These are phyloP conservation scores for Amblyteles armatorius DNA, from an alignment of 2,888 invertebrate species.

Conservation along the genomic window DNA sequence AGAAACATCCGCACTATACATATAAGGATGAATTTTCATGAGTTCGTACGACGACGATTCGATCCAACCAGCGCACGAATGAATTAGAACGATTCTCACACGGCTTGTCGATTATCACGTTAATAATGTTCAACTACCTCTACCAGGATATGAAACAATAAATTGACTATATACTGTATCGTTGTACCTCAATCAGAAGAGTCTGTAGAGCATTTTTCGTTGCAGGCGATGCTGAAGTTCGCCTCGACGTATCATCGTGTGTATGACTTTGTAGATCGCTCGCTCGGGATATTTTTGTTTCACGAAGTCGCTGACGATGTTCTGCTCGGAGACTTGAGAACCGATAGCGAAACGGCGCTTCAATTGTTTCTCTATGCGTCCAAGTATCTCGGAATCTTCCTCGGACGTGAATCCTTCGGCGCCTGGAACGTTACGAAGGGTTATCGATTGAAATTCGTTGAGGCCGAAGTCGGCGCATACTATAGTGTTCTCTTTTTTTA, in stretches of 20 bases:
- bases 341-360: conserved; percentile 97
- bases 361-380: conserved; percentile 96
- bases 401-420: conserved; percentile 99
- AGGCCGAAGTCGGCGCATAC: conserved; percentile 12
- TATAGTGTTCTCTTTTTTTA: background rate
- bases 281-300: conserved; percentile 95
- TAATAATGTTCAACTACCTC: conserved; percentile 58
- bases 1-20: conserved; percentile 90
- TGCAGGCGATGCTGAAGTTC: conserved; percentile 98
- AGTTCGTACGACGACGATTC: background rate
- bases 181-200: conserved; percentile 88
- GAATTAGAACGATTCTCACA: conserved; percentile 54
- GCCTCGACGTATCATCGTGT: conserved; percentile 97
- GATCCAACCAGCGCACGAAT: conserved; percentile 39
- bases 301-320: conserved; percentile 95
- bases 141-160: conserved; percentile 26
- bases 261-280: conserved; percentile 95
- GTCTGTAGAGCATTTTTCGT: conserved; percentile 97
- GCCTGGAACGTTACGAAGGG: conserved; percentile 84
- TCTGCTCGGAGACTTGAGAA: conserved; percentile 98
- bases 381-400: conserved; percentile 96
- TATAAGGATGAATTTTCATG: conserved; percentile 83
- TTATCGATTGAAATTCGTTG: conserved; percentile 2
- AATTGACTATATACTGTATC: conserved; percentile 15
- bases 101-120: conserved; percentile 33